Base-by-base conservation (phyloP, 2,113 vertebrate genomes). In the Paramisgurnus dabryanus region DNA sequence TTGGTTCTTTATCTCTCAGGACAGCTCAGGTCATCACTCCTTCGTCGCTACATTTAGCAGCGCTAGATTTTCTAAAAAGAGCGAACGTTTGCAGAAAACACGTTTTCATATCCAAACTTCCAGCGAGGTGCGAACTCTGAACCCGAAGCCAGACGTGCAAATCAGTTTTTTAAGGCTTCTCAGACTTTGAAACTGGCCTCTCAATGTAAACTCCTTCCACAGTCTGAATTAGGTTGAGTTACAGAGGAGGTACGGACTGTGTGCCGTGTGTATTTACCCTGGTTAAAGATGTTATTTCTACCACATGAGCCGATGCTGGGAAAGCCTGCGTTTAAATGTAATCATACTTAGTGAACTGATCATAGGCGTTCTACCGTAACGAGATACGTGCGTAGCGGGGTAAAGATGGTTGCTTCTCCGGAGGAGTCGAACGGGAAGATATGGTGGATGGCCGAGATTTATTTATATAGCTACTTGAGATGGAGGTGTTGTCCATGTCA, bases 271-370 rank as follows among this genome's bases (percentile, higher is more conserved):
- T 81, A 76, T 76, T 77, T 82, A 63, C 72, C 50, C 55, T 81
- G 53, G 72, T 61, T 76, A 63, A 76, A 81, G 65, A 76, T 81
- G 66, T 81, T 81, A 63, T 76, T 81, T 60, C 65, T 76, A 60
- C 55, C 80, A 64, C 58, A 53, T 76, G 80, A 68, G 45, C 80
- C 8, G 64, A 47, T 4, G 50, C 64, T 45, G 13, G 43, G 55
- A 66, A 47, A 66, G 70, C 55, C 55, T 18, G 41, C 12, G 65
- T 61, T 74, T 81, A 76, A 76, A 76, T 66, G 61, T 66, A 76
- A 76, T 76, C 74, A 76, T 76, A 76, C 74, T 76, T 75, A 34
- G 22, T 18, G 70, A 81, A 60, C 71, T 67, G 65, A 76, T 81
- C 65, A 81, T 45, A 63, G 41, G 55, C 34, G 72, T 40, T 76